Base-by-base conservation (phyloP, 1,140 invertebrate species). In the Pollicipes pollicipes region DNA sequence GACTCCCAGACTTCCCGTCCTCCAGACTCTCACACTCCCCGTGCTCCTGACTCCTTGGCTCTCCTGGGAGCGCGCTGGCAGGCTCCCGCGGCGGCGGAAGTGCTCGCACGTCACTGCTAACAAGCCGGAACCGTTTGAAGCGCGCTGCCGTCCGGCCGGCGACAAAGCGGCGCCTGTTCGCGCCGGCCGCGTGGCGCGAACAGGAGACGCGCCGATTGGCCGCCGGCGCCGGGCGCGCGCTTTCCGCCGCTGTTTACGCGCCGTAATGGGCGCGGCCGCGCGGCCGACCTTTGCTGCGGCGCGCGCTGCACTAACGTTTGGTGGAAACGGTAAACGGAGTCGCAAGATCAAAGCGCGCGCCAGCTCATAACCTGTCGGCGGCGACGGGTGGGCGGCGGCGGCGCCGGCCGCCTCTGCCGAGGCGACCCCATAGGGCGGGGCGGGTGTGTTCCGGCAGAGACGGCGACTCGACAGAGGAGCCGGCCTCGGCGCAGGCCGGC, bases 91-190 rank as follows among this genome's bases (percentile, higher is more conserved):
- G 6, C 45, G 45, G 13, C 45, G 45, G 45, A 58, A 58, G 45
- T 58, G 45, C 10, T 21, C 13, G 45, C 45, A 24, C 45, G 45
- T 58, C 45, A 58, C 45, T 58, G 45, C 45, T 58, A 58, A 58
- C 45, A 58, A 58, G 45, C 45, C 45, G 45, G 45, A 58, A 58
- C 45, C 45, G 45, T 58, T 58, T 58, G 45, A 58, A 58, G 45
- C 45, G 45, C 6, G 17, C 45, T 6, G 2, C 45, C 24, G 45
- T 58, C 21, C 45, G 45, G 2, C 13, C 45, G 45, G 6, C 45
- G 45, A 58, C 21, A 58, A 58, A 24, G 45, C 45, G 45, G 45
- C 45, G 10, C n/a, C 45, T 58, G 45, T 58, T 58, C 6, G 45
- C 6, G 35, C 17, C 6, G 6, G 45, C 45, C 2, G 13, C n/a